A percentile compares a stretch with the other conserved stretches of the same genome.
phyloP scores from a whole-genome alignment of 1,140 invertebrate species.

The Augochlora pura region DNA sequence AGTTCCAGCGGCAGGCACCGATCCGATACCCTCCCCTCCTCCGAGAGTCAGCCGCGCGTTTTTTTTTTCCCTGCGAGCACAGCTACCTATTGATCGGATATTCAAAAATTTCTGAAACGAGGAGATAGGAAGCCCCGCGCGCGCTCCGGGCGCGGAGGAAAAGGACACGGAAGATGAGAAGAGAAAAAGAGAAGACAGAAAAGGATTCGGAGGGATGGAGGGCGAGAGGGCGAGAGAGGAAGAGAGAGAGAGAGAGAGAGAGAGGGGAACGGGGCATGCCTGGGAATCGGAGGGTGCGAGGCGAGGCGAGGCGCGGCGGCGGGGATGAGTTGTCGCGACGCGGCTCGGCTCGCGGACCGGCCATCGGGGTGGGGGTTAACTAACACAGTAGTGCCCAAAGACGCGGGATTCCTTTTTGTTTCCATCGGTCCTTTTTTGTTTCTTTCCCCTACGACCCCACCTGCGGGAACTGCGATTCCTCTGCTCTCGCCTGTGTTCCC shows the following conservation, averaged over 20 bases:
- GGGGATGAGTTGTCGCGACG: slow-evolving; percentile 59
- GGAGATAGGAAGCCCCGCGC: slow-evolving; percentile 57
- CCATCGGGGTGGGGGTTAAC: slow-evolving; percentile 60
- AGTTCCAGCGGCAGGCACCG: slow-evolving; percentile 53
- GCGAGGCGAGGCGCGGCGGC: slow-evolving; percentile 30
- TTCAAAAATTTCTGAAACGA: slow-evolving; percentile 77
- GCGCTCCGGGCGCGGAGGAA: slow-evolving; percentile 37
- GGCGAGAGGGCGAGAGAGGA: neutral
- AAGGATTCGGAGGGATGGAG: too few species aligned
- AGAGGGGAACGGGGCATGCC: slow-evolving; percentile 26
- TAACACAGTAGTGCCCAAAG: slow-evolving; percentile 67
- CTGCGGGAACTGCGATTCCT: slow-evolving; percentile 45
- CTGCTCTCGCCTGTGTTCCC: slow-evolving; percentile 52
- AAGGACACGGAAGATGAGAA: slow-evolving; percentile 51
- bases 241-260: slow-evolving; percentile 24
- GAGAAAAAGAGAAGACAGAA: slow-evolving; percentile 38
- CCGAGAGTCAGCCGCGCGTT: slow-evolving; percentile 3
- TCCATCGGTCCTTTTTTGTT: slow-evolving; percentile 64
- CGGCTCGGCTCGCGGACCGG: slow-evolving; percentile 12
- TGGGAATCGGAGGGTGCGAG: neutral
- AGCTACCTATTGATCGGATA: slow-evolving; percentile 78
- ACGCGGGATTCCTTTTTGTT: slow-evolving; percentile 68
- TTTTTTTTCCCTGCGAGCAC: slow-evolving; percentile 69
- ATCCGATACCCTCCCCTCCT: slow-evolving; percentile 62
- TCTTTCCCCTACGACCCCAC: slow-evolving; percentile 64